phyloP scores from a whole-genome alignment of 35 echinoderm and acorn worm species.

The Apostichopus japonicus region DNA sequence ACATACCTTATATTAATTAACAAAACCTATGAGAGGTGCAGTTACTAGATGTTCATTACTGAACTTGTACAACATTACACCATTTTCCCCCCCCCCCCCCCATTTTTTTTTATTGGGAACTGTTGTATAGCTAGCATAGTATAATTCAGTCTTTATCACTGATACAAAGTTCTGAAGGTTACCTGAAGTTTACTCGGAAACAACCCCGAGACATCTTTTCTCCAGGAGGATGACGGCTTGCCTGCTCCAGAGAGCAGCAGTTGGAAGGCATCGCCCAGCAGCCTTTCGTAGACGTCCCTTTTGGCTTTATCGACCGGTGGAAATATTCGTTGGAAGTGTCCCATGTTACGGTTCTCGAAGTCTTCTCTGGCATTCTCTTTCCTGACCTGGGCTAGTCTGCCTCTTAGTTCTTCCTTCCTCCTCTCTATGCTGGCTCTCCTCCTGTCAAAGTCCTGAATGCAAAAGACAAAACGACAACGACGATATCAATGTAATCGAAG shows the following conservation, averaged over 20 bases:
- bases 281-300: slow-evolving; percentile 70
- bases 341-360: slow-evolving; percentile 97
- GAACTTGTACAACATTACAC: no score
- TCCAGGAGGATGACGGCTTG: slow-evolving; percentile 55
- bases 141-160: no score
- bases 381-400: slow-evolving; percentile 77
- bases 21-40: no score
- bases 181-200: slow-evolving; percentile 47
- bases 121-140: no score
- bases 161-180: no score
- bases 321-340: slow-evolving; percentile 83
- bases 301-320: slow-evolving; percentile 81
- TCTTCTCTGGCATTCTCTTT: slow-evolving; percentile 90
- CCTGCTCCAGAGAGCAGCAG: slow-evolving; percentile 81
- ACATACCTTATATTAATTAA: no score
- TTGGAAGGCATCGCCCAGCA: slow-evolving; percentile 91
- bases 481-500: not conserved
- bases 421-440: slow-evolving; percentile 77
- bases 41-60: no score
- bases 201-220: slow-evolving; percentile 55
- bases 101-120: no score
- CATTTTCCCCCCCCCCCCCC: no score
- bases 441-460: slow-evolving; percentile 71
- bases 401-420: slow-evolving; percentile 87
- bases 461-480: not conserved